Evolutionary conservation across 2,888 invertebrate species (phyloP).

Genomic region (Mycalesis mineus): DNA sequence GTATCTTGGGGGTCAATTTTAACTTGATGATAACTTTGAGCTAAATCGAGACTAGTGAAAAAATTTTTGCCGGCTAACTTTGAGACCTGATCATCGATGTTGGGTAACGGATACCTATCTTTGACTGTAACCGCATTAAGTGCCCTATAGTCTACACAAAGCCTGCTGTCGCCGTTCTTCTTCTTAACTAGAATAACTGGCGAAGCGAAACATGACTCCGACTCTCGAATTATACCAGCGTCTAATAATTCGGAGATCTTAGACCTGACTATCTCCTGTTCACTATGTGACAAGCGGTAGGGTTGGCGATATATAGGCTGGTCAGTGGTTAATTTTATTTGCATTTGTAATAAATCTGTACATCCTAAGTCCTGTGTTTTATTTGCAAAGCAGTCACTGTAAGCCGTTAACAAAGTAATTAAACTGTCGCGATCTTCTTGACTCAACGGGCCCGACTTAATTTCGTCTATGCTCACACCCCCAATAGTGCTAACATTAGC

Average conservation of each 20-base stretch:
- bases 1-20: constrained; percentile 13
- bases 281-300: constrained; percentile 15
- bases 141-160: constrained; percentile 31
- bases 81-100: constrained; percentile 34
- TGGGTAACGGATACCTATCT: background rate
- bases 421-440: background rate
- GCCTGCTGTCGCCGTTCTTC: constrained; percentile 32
- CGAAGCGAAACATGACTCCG: constrained; percentile 31
- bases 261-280: background rate
- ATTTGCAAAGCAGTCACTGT: constrained; percentile 20
- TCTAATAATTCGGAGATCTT: constrained; percentile 28
- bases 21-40: constrained; percentile 32
- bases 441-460: background rate
- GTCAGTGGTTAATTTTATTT: constrained; percentile 13
- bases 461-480: background rate
- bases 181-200: constrained; percentile 33
- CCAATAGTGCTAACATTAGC: background rate
- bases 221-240: constrained; percentile 33
- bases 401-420: too few relatives aligned
- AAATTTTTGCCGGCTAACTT: constrained; percentile 30
- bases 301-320: constrained; percentile 29
- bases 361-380: constrained; percentile 29
- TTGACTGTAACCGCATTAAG: background rate
- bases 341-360: constrained; percentile 31
- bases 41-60: constrained; percentile 32